A percentile compares a stretch with the other conserved stretches of the same genome.
Evolutionary conservation across 1,140 invertebrate species (phyloP).

Genomic region (Plodia interpunctella): DNA sequence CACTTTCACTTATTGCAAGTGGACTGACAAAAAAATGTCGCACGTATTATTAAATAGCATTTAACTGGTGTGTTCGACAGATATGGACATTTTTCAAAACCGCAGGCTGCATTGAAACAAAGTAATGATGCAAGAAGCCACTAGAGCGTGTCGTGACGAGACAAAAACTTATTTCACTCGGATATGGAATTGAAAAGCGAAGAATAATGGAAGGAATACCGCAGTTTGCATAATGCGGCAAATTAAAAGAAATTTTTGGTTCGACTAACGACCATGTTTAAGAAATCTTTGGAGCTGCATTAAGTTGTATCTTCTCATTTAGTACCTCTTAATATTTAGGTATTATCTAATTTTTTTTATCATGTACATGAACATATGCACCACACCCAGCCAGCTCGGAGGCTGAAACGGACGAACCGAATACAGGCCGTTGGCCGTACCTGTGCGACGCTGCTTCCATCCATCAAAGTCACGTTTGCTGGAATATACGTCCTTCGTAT

Average conservation of each 20-base stretch:
- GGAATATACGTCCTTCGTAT: no score
- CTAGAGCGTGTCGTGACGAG: slow-evolving; percentile 48
- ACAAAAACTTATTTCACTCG: slow-evolving; percentile 64
- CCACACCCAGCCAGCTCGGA: no score
- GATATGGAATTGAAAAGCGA: slow-evolving; percentile 59
- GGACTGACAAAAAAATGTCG: slow-evolving; percentile 28
- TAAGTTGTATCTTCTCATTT: background rate
- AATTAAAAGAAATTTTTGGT: slow-evolving; percentile 66
- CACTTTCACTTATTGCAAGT: slow-evolving; percentile 60
- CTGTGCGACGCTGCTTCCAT: no score
- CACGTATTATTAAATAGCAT: slow-evolving; percentile 36
- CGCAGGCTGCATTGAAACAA: slow-evolving; percentile 53
- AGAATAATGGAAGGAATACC: slow-evolving; percentile 55
- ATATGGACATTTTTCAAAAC: slow-evolving; percentile 55
- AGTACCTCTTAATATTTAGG: no score
- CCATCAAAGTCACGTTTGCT: no score
- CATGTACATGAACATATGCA: no score
- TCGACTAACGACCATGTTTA: slow-evolving; percentile 35
- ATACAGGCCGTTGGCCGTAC: no score
- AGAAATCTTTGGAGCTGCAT: slow-evolving; percentile 33
- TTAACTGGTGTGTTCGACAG: slow-evolving; percentile 32
- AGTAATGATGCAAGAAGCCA: slow-evolving; percentile 41
- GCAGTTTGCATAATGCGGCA: slow-evolving; percentile 60
- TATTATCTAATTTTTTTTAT: no score
- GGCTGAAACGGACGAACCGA: no score